phyloP scores from a whole-genome alignment of 1,140 invertebrate species.

The Euura saliciscinereae region DNA sequence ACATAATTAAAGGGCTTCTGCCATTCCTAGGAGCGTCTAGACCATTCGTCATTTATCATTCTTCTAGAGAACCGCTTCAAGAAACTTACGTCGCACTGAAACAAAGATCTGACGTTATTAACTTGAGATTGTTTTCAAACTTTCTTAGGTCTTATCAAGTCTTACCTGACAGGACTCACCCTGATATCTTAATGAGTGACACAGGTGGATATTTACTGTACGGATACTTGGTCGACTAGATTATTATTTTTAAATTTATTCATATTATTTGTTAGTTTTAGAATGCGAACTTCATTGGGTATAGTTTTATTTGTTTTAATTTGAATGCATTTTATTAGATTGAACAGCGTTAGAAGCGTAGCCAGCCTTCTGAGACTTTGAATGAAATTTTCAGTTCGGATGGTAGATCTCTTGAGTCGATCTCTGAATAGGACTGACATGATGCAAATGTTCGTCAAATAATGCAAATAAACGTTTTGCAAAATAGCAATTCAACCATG shows the following conservation, averaged over 20 bases:
- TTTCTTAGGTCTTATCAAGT: constrained; percentile 92
- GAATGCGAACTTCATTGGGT: too few relatives aligned
- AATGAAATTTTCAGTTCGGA: too few relatives aligned
- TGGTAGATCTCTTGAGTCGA: too few relatives aligned
- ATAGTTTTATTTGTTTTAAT: too few relatives aligned
- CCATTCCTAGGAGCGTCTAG: constrained; percentile 77
- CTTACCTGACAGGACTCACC: constrained; percentile 82
- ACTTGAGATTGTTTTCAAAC: constrained; percentile 80
- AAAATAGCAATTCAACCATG: too few relatives aligned
- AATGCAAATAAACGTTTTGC: too few relatives aligned
- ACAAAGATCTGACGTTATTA: constrained; percentile 69
- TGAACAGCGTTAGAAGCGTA: too few relatives aligned
- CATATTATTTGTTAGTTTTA: too few relatives aligned
- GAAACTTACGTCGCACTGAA: constrained; percentile 82
- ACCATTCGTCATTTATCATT: constrained; percentile 84
- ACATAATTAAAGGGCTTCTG: constrained; percentile 76
- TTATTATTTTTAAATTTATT: background rate
- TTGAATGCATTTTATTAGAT: too few relatives aligned
- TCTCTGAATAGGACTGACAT: too few relatives aligned
- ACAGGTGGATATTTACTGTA: constrained; percentile 77
- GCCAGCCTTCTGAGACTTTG: too few relatives aligned
- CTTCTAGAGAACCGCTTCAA: constrained; percentile 79
- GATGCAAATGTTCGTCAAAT: too few relatives aligned
- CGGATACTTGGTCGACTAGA: constrained; percentile 63
- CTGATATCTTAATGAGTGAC: constrained; percentile 78